These are phyloP conservation scores for Hippocampus comes DNA, from an alignment of 2,113 vertebrate species.

Conservation along the genomic window DNA sequence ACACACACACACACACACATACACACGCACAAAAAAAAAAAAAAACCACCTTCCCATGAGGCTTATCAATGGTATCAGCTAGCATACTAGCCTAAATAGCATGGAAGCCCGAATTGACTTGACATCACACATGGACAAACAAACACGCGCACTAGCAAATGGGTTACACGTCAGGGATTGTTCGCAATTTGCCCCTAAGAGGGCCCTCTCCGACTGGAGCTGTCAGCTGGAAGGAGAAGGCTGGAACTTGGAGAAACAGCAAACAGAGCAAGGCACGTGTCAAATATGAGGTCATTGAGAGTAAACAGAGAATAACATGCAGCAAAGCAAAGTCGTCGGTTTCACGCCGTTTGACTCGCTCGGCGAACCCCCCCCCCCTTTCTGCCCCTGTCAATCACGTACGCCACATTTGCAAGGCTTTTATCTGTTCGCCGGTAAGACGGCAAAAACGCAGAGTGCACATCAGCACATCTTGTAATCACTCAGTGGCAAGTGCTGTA, in stretches of 20 bases:
- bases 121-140: too few species aligned
- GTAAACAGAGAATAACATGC: conserved; percentile 68
- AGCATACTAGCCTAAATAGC: neutral
- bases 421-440: conserved; percentile 41
- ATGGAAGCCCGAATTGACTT: neutral
- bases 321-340: conserved; percentile 61
- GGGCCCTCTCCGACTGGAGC: conserved; percentile 39
- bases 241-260: conserved; percentile 66
- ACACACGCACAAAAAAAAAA: too few species aligned
- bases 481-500: conserved; percentile 34
- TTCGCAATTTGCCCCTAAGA: conserved; percentile 25
- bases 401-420: conserved; percentile 25
- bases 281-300: conserved; percentile 66
- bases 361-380: conserved; percentile 21
- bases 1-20: too few species aligned
- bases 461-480: conserved; percentile 46
- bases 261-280: conserved; percentile 71
- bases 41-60: too few species aligned
- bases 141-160: neutral
- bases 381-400: conserved; percentile 24
- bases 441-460: conserved; percentile 21
- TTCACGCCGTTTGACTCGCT: conserved; percentile 41
- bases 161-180: neutral
- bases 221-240: conserved; percentile 63
- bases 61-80: too few species aligned